Conservation (phyloP, 2,113 vertebrate genomes). For the Percina caprodes region DNA sequence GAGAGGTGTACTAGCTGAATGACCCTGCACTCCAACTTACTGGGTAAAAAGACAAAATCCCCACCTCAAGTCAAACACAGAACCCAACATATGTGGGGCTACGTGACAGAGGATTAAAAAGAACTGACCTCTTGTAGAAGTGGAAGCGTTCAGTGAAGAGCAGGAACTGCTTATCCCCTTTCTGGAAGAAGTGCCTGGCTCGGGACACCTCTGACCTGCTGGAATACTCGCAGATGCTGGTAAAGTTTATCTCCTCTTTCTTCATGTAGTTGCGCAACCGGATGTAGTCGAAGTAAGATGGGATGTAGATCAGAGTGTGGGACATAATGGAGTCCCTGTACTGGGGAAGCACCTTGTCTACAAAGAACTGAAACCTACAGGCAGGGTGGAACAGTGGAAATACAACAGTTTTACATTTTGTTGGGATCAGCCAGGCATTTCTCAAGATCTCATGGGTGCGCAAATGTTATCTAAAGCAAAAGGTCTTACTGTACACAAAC, state of each 20-base stretch:
- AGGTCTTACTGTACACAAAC: not conserved
- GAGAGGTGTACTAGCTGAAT: not conserved
- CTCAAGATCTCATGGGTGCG: not conserved
- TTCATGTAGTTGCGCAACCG: conserved; percentile 96
- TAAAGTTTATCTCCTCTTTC: conserved; percentile 91
- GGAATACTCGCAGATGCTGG: conserved; percentile 92
- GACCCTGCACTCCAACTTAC: not conserved
- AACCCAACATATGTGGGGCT: not conserved
- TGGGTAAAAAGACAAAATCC: not conserved
- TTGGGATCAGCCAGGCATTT: not conserved
- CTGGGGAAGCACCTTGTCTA: conserved; percentile 92
- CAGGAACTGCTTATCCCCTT: conserved; percentile 92
- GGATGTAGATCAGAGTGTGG: conserved; percentile 94
- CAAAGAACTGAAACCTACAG: conserved; percentile 92
- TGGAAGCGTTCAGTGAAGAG: conserved; percentile 97
- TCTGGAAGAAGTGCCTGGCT: conserved; percentile 90
- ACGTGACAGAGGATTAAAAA: not conserved
- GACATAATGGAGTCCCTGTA: conserved; percentile 97
- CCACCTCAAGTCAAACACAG: not conserved
- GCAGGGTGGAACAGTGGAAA: not conserved
- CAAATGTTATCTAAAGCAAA: too few species aligned
- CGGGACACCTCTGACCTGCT: conserved; percentile 87
- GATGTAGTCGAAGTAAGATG: conserved; percentile 96
- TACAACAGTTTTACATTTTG: not conserved
- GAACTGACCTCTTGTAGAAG: conserved; percentile 94